Percentiles rank a stretch among this genome's conserved stretches.
These are phyloP conservation scores for Emys orbicularis DNA, from an alignment of 2,797 vertebrate species.

Conservation along the genomic window DNA sequence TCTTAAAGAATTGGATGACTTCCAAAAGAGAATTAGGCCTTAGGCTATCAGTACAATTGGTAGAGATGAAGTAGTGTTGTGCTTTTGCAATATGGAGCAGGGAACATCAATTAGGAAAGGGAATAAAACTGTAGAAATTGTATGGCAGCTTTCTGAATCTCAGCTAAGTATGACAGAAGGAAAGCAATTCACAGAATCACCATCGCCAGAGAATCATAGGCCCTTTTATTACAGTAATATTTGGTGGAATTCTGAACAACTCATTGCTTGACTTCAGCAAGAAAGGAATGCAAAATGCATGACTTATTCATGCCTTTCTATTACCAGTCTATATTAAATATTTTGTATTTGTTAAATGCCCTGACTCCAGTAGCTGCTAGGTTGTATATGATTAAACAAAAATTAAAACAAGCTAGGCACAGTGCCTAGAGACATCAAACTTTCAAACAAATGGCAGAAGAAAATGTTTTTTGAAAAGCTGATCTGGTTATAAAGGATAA, in stretches of 20 bases:
- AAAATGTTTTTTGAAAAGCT: neutral
- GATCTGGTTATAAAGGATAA: neutral
- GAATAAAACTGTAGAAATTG: neutral
- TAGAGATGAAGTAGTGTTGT: conserved; percentile 35
- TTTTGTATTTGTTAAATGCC: neutral
- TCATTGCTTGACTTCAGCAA: neutral
- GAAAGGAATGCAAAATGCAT: neutral
- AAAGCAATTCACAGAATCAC: neutral
- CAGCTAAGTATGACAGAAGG: neutral
- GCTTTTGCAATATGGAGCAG: conserved; percentile 14
- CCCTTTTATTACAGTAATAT: neutral
- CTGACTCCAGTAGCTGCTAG: neutral
- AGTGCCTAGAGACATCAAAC: neutral
- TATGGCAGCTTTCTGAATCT: neutral
- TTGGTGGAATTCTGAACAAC: neutral
- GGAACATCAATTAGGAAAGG: neutral
- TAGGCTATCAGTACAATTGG: conserved; percentile 17
- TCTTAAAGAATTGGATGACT: conserved; percentile 49
- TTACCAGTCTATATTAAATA: neutral
- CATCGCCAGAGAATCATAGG: neutral
- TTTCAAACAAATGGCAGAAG: neutral
- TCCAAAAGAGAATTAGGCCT: conserved; percentile 43
- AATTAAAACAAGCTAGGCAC: neutral
- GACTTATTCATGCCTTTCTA: neutral
- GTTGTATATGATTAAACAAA: neutral